Percentiles rank a stretch among this genome's conserved stretches.
Conservation (phyloP, 1,140 invertebrate genomes). For the Pseudobourletiella spinata region DNA sequence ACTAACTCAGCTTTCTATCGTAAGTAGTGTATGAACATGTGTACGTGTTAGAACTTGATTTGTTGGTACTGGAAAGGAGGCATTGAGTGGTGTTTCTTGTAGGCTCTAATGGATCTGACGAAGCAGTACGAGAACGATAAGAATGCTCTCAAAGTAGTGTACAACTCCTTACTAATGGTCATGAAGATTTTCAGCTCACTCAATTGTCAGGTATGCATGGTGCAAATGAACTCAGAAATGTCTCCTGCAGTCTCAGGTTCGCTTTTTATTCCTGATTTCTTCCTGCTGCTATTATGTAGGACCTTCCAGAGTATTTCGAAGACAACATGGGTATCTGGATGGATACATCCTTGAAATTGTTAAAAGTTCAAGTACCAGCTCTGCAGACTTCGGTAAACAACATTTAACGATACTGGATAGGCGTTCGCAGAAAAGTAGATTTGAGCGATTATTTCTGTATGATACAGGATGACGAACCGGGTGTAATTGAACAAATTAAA, state of each 20-base stretch:
- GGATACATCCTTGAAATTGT: constrained; percentile 71
- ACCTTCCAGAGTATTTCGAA: constrained; percentile 96
- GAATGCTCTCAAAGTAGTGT: constrained; percentile 75
- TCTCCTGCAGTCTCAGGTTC: neutral
- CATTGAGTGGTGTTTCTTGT: no score
- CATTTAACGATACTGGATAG: no score
- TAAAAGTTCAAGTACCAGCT: constrained; percentile 60
- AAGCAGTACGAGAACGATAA: constrained; percentile 67
- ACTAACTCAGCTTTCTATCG: constrained; percentile 79
- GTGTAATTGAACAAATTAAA: constrained; percentile 79
- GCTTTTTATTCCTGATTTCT: neutral
- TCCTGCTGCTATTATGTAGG: constrained; percentile 45
- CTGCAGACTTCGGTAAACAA: constrained; percentile 56
- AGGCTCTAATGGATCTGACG: constrained; percentile 77
- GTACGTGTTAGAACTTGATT: constrained; percentile 1
- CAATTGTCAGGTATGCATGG: constrained; percentile 69
- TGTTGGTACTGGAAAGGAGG: no score
- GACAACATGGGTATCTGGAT: constrained; percentile 95
- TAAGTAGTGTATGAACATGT: constrained; percentile 43
- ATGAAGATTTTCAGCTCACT: constrained; percentile 94
- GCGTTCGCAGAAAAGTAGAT: no score
- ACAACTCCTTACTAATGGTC: constrained; percentile 79
- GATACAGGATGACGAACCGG: constrained; percentile 69
- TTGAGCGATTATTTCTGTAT: no score
- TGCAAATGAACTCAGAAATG: no score